These are phyloP conservation scores for Crocodylus rhombifer DNA, from an alignment of 2,797 vertebrate species.

Conservation along the genomic window DNA sequence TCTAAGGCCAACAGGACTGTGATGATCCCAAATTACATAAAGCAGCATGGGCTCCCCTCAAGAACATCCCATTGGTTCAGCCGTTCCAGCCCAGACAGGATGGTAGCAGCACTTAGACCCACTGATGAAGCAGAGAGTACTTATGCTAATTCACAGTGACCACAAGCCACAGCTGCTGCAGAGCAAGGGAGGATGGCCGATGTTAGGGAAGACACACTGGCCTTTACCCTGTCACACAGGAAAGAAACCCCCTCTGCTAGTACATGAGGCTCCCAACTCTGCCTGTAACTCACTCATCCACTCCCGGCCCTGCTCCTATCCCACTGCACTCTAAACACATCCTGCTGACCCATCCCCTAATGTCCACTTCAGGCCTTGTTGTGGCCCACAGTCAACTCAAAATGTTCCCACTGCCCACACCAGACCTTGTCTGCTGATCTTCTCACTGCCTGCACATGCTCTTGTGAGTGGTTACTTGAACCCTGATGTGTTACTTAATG, in stretches of 20 bases:
- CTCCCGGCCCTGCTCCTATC: rapidly evolving
- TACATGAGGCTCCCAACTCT: neutral
- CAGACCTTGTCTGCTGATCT: too few species aligned
- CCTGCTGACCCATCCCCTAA: too few species aligned
- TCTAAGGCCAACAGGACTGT: neutral
- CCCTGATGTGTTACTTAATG: neutral
- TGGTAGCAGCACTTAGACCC: neutral
- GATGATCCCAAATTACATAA: neutral
- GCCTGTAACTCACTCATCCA: neutral
- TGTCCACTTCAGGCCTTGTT: neutral
- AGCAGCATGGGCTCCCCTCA: neutral
- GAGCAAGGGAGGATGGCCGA: neutral
- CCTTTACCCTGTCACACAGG: neutral
- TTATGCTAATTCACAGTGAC: neutral
- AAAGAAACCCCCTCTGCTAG: neutral
- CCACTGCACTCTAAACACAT: neutral
- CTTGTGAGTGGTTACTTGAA: rapidly evolving
- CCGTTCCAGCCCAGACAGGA: neutral
- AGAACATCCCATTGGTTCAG: neutral
- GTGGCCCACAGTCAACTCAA: neutral
- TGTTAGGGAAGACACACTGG: neutral
- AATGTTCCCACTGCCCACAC: neutral
- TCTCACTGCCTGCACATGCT: neutral
- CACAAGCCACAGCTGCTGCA: neutral
- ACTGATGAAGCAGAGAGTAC: neutral